Conservation (phyloP, 1,140 invertebrate genomes). For the Triops longicaudatus region DNA sequence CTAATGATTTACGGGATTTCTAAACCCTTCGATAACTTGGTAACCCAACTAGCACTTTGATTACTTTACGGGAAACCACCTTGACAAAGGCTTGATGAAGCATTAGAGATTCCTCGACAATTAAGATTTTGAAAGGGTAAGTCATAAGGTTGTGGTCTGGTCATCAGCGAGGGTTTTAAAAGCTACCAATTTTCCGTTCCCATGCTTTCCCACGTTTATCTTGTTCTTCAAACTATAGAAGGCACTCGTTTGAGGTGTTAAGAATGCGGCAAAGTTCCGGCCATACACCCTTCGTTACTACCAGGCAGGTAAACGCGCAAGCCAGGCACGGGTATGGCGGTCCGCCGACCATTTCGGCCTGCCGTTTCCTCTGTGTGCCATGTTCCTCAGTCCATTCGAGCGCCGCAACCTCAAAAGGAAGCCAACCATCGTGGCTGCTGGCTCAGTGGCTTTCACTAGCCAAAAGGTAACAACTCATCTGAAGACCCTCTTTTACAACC, state of each 20-base stretch:
- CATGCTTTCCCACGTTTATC: not conserved
- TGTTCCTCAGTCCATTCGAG: not conserved
- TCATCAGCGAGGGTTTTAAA: no score
- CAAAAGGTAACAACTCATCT: slow-evolving; percentile 6
- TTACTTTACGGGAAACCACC: no score
- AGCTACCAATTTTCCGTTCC: not conserved
- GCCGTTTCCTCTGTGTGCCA: not conserved
- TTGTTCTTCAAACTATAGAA: not conserved
- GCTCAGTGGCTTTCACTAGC: slow-evolving; percentile 6
- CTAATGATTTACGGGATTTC: no score
- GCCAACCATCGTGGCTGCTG: slow-evolving; percentile 9
- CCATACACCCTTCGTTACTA: not conserved
- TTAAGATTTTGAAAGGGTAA: no score
- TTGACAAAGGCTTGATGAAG: no score
- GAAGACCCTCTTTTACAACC: slow-evolving; percentile 14
- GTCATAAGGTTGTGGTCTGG: no score
- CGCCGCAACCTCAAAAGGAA: slow-evolving; percentile 14
- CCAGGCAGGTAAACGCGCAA: slow-evolving; percentile 2
- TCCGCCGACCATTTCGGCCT: slow-evolving; percentile 3
- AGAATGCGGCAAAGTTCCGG: slow-evolving; percentile 9
- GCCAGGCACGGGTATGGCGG: not conserved
- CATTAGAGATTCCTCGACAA: no score
- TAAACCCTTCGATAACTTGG: no score
- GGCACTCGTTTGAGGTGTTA: not conserved
- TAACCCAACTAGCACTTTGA: no score